Base-by-base conservation (phyloP, 2,888 invertebrate species). In the Cetonia aurata region DNA sequence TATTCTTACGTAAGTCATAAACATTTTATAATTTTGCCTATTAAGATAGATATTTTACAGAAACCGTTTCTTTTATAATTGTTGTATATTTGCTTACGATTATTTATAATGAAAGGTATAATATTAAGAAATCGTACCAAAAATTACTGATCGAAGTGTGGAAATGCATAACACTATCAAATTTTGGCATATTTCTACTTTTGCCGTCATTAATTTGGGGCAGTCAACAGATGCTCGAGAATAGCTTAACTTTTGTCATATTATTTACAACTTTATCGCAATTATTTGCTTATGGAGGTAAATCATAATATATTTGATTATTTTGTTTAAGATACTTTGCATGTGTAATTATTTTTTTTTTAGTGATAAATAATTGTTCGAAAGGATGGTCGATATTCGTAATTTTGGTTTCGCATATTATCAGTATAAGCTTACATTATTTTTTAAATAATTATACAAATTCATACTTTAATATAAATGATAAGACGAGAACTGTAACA, bases 131-230 rank as follows among this genome's bases (percentile, higher is more conserved):
- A 48, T 53, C 68, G 25, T 57, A 42, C 1, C 59, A 60, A 13
- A 72, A 76, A 70, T 65, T 77, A 1, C 70, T 84, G 0, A 68
- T 75, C 8, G 78, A 81, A 9, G 78, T 89, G 13, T 80, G 88
- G 71, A 90, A 90, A 78, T 88, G 89, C 0, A 86, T 90, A 73
- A 87, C 89, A 0, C 81, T 92, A 71, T 89, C 89, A 0, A 87
- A 89, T 79, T 87, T 87, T 78, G 88, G 89, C 65, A 85, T 86
- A 13, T 86, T 91, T 76, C 85, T 91, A 68, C 81, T 90, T 1
- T 79, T 92, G 15, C 91, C 92, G 0, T 87, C 87, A 77, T 82
- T 90, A 71, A 90, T 92, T 72, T 92, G 92, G 92, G 88, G 88
- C 65, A 79, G 80, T 60, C 80, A 80, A 68, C 76, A 79, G 25